Evolutionary conservation across 1,140 invertebrate species (phyloP), one percentile per base, ranked within the genome.

Genomic region (Anagrus nilaparvatae): DNA sequence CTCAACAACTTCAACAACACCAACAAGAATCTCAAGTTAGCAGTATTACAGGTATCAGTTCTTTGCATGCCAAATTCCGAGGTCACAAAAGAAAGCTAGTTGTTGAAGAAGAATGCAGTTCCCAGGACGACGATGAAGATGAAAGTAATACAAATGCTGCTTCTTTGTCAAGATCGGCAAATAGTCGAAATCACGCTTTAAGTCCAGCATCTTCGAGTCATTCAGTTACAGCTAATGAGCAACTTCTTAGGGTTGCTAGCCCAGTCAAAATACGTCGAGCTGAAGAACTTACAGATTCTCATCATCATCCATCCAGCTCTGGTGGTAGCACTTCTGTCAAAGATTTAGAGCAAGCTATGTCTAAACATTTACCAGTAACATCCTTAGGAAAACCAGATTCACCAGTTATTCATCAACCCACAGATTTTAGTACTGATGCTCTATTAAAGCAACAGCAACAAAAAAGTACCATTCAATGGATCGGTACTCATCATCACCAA

Each of bases 341-440:
- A 60, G 90, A 95, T 54, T 69, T 95, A 46, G 91, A 97, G 63
- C 88, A 93, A 53, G 90, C 88, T 10, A 97, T 95, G 91, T 93
- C 91, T 16, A 92, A 94, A 59, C 91, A 96, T 69, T 67, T 95
- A 28, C 90, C 91, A 0, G 73, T 76, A 5, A 69, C 74, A 3
- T 63, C 59, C 5, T 70, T 79, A 33, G 74, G 68, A 50, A 76
- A 75, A 36, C 69, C 76, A 4, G 60, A 71, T 13, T 75, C 73
- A 6, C 70, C 72, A 4, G 56, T 56, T 0, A 65, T 69, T 1
- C 78, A 84, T 50, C 73, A 82, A 50, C 79, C 82, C 1, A 85
- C 87, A 0, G 87, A 91, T 56, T 90, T 90, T 56, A 89, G 86
- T 44, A 82, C 87, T 0, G 87, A 91, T 57, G 79, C 87, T 1